A percentile compares a stretch with the other conserved stretches of the same genome.
These are phyloP conservation scores for Panopea generosa DNA, from an alignment of 2,888 invertebrate species.

Conservation along the genomic window DNA sequence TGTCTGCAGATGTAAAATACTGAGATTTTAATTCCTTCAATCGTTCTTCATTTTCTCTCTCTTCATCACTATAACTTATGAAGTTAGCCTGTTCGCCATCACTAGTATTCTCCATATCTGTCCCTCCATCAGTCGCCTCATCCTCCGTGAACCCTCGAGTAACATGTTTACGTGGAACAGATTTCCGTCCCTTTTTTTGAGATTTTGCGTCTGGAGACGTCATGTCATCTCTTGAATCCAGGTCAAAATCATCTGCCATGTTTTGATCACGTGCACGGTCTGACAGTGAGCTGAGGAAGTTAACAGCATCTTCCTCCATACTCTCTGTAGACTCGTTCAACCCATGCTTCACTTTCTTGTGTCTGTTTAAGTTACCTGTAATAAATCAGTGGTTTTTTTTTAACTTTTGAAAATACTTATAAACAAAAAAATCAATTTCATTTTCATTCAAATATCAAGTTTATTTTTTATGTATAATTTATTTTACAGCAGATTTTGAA, in stretches of 20 bases:
- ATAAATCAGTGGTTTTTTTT: constrained; percentile 1
- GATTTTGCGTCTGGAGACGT: constrained; percentile 50
- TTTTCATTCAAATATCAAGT: too few species aligned
- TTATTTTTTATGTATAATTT: too few species aligned
- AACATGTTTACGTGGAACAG: constrained; percentile 66
- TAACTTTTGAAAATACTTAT: too few species aligned
- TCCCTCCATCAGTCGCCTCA: constrained; percentile 4
- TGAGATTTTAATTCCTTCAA: constrained; percentile 28
- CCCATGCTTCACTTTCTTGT: constrained; percentile 84
- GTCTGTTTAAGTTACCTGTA: constrained; percentile 83
- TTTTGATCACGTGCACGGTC: constrained; percentile 56
- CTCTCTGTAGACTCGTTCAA: constrained; percentile 76
- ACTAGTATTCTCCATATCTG: constrained; percentile 39
- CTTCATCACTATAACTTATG: constrained; percentile 56
- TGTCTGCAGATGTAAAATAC: constrained; percentile 32
- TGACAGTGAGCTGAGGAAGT: constrained; percentile 79
- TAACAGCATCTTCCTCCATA: constrained; percentile 82
- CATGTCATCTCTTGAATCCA: constrained; percentile 23
- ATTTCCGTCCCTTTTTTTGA: constrained; percentile 70
- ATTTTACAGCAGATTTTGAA: too few species aligned
- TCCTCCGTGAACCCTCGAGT: constrained; percentile 23
- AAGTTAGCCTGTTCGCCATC: constrained; percentile 36
- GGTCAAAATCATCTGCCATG: constrained; percentile 17
- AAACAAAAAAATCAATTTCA: too few species aligned
- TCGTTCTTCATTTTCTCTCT: constrained; percentile 56